Evolutionary conservation across 1,140 invertebrate genomes (phyloP).

Genomic region (Antheraea pernyi): DNA sequence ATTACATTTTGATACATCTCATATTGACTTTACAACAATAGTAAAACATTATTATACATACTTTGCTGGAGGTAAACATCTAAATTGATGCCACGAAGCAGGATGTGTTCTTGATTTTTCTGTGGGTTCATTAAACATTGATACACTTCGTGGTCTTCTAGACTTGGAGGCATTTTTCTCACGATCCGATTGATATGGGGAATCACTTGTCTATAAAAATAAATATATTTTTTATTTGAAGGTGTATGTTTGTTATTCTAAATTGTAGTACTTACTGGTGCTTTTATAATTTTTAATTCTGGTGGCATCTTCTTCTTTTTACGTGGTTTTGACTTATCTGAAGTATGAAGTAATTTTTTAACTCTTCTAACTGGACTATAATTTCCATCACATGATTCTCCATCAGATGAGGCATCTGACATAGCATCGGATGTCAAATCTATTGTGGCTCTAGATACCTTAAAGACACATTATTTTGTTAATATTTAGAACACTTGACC

Average conservation of each 20-base stretch:
- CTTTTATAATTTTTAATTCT: constrained; percentile 78
- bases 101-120: constrained; percentile 58
- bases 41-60: constrained; percentile 30
- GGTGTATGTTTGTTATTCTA: neutral
- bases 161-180: constrained; percentile 60
- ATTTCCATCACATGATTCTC: constrained; percentile 69
- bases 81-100: constrained; percentile 70
- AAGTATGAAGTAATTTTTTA: constrained; percentile 62
- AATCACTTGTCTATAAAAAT: constrained; percentile 64
- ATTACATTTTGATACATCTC: neutral
- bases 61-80: constrained; percentile 73
- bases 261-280: constrained; percentile 51
- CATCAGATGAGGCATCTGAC: constrained; percentile 68
- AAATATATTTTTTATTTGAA: constrained; percentile 6
- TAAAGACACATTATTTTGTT: constrained; percentile 18
- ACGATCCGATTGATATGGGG: constrained; percentile 68
- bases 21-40: neutral
- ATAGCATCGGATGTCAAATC: constrained; percentile 75
- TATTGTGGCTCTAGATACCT: constrained; percentile 77
- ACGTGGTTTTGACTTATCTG: constrained; percentile 51
- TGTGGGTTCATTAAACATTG: constrained; percentile 73
- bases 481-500: neutral
- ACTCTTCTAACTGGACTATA: constrained; percentile 69
- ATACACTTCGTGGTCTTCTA: constrained; percentile 76
- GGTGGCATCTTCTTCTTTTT: constrained; percentile 79